phyloP scores from a whole-genome alignment of 2,797 vertebrate genomes.

The Chaetophractus vellerosus region DNA sequence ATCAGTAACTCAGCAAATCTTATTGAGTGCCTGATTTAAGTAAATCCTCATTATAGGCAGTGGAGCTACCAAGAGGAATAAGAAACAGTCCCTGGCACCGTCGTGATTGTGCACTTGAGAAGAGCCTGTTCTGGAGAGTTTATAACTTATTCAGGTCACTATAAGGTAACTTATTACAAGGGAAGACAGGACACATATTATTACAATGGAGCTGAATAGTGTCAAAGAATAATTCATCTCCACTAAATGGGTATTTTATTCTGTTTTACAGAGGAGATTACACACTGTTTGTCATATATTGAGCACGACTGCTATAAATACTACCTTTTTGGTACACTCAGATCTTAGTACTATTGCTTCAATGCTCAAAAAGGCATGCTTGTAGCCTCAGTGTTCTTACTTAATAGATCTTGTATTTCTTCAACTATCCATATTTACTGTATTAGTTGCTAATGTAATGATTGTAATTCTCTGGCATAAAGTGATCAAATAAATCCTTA shows the following conservation, averaged over 20 bases:
- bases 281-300: slow-evolving; percentile 66
- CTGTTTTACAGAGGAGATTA: slow-evolving; percentile 61
- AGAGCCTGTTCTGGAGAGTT: not conserved
- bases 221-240: slow-evolving; percentile 72
- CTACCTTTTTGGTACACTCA: not conserved
- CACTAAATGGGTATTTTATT: slow-evolving; percentile 69
- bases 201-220: slow-evolving; percentile 68
- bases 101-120: not conserved
- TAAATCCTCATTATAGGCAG: not conserved
- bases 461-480: slow-evolving; percentile 21
- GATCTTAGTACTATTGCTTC: not conserved
- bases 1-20: not conserved
- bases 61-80: not conserved
- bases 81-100: not conserved
- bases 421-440: not conserved
- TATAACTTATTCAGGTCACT: slow-evolving; percentile 62
- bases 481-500: slow-evolving; percentile 54
- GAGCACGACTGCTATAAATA: slow-evolving; percentile 62
- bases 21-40: not conserved
- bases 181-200: slow-evolving; percentile 66
- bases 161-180: slow-evolving; percentile 49
- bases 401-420: slow-evolving; percentile 16
- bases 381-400: not conserved
- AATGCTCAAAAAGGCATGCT: not conserved
- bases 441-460: slow-evolving; percentile 13